Percentiles rank a stretch among this genome's conserved stretches.
Evolutionary conservation across 2,113 vertebrate genomes (phyloP).

Genomic region (Cyprinodon tularosa): DNA sequence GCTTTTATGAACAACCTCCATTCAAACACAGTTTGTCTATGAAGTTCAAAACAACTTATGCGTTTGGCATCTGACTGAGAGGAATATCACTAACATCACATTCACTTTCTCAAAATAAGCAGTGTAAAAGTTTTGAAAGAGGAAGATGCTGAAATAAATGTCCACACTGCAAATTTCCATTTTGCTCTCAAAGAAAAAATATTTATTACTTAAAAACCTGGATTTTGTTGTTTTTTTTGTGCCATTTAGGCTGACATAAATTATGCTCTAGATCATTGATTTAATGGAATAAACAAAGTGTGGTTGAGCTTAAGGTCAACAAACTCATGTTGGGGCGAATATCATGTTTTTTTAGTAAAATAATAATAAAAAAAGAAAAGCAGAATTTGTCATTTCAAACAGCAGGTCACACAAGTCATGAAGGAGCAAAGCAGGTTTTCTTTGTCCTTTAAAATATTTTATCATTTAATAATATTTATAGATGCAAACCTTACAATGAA

Average conservation of each 20-base stretch:
- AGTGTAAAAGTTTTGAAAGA: neutral
- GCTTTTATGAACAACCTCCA: conserved; percentile 54
- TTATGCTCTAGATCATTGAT: neutral
- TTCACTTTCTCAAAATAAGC: neutral
- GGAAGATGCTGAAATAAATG: neutral
- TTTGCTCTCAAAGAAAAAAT: too few species aligned
- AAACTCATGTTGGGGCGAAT: too few species aligned
- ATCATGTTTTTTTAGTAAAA: too few species aligned
- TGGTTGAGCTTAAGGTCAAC: neutral
- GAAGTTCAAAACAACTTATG: neutral
- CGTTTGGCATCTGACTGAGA: neutral
- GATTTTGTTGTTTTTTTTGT: neutral
- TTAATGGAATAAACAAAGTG: neutral
- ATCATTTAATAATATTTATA: too few species aligned
- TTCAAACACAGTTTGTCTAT: conserved; percentile 10
- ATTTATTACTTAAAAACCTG: too few species aligned
- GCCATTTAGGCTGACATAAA: neutral
- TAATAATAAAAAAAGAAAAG: neutral
- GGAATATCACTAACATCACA: neutral
- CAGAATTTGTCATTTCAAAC: neutral
- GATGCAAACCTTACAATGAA: neutral
- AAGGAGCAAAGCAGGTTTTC: neutral
- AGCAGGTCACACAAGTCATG: neutral
- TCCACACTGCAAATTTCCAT: too few species aligned
- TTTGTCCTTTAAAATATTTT: too few species aligned